Base-by-base conservation (phyloP, 2,113 vertebrate species). In the Elanus axillaris region DNA sequence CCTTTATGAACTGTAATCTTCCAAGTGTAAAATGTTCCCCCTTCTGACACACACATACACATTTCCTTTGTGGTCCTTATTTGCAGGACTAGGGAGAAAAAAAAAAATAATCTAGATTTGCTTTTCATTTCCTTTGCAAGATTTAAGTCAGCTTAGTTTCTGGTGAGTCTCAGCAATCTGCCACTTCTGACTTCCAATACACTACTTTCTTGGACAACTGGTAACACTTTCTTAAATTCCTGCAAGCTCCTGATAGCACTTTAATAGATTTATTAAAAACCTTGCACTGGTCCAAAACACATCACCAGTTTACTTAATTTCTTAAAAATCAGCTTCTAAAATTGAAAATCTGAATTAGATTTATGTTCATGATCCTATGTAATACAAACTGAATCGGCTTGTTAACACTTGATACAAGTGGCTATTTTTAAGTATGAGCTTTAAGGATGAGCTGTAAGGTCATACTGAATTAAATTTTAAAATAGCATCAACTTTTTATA, bases 41-140 rank as follows among this genome's bases (percentile, higher is more conserved):
- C 36, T 67, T 34, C 10, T 32, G 10, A 75, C 0, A 0, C 32
- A 56, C 5, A 32, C 11, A 21, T 3, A 45, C 16, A 21, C 16
- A 26, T 47, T 83, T 68, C 8, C 23, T 86, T 67, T 50, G 7
- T 16, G n/a, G 22, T 16, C 32, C 93, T 81, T 90, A 67, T 40
- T 72, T 75, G 31, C 29, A 52, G 7, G 9, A 31, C 20, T 38
- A 31, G 26, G 7, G 2, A 6, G 15, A 68, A 34, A 50, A 16
- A 50, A 19, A 52, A 9, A 18, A 9, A 27, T 29, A 45, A 47
- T 9, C 29, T 53, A 38, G 3, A 93, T 81, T 87, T 72, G 13
- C 5, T 87, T 91, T 75, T 74, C 1, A 3, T 81, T 90, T 68
- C 32, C 52, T 22, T 75, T 50, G 29, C 29, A 93, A 64, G 20